Conservation (phyloP, 2,113 vertebrate species). For the Tragulus kanchil region DNA sequence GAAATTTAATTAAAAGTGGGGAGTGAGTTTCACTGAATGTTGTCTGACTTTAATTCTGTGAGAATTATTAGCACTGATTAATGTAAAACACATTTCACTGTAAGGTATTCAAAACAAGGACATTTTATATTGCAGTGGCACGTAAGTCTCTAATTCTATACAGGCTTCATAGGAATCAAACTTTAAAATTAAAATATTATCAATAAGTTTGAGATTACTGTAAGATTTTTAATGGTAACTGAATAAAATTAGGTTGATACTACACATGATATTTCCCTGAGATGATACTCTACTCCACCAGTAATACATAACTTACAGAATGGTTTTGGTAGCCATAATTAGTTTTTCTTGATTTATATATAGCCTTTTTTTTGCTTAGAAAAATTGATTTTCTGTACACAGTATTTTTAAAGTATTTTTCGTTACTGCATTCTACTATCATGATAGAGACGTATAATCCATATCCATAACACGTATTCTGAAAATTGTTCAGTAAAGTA, state of each 20-base stretch:
- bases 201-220: conserved; percentile 12
- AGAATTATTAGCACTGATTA: conserved; percentile 54
- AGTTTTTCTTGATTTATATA: conserved; percentile 34
- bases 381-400: background rate
- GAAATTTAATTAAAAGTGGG: conserved; percentile 28
- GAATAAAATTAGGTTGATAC: conserved; percentile 55
- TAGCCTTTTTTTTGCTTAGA: conserved; percentile 15
- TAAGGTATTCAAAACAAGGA: conserved; percentile 62
- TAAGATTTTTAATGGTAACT: conserved; percentile 65
- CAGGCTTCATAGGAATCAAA: conserved; percentile 20
- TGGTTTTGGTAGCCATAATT: conserved; percentile 39
- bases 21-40: conserved; percentile 59
- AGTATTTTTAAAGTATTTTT: background rate
- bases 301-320: conserved; percentile 49
- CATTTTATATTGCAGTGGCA: conserved; percentile 39
- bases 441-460: background rate
- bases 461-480: background rate
- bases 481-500: background rate
- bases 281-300: background rate
- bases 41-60: conserved; percentile 64
- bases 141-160: background rate
- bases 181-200: conserved; percentile 37
- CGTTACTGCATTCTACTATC: conserved; percentile 46
- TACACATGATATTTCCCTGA: background rate
- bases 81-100: conserved; percentile 60